Base-by-base conservation (phyloP, 2,113 vertebrate species). In the Sisor rabdophorus region DNA sequence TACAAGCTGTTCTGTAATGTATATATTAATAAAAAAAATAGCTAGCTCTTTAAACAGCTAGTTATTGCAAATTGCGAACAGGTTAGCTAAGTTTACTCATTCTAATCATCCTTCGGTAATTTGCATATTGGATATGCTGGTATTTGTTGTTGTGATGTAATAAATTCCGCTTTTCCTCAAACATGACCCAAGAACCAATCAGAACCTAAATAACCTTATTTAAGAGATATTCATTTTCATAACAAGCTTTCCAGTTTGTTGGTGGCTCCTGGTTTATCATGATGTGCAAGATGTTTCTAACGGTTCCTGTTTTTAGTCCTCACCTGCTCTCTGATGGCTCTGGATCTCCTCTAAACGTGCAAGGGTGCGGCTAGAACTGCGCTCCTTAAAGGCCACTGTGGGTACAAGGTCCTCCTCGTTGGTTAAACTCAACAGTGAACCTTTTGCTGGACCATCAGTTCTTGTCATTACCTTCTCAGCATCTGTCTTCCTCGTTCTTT, bases 331-430 rank as follows among this genome's bases (percentile, higher is more conserved):
- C 58, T 91, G 90, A 81, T 91, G 90, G 20, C 84, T 86, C 83
- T 92, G 89, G 80, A 92, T 90, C 65, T 91, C 87, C 48, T 92
- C 91, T 81, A 92, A 80, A 53, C 89, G 86, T 0, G 87, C 79
- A 12, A 91, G 87, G 2, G 86, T 88, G 71, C 88, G 79, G 60
- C 91, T 86, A 61, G 90, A 90, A 72, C 90, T 79, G 4, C 91
- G 90, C 61, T 92, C 90, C 73, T 90, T 92, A 76, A 91, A 92
- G 85, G 89, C 89, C 84, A 92, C 91, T 3, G 88, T 87, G 52
- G 90, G 90, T 10, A 92, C 84, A 74, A 84, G 55, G 61, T 91
- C 90, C 63, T 89, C 88, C 65, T 86, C 84, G 0, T 81, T 76
- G 59, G 59, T 84, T 44, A 84, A 44, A 32, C 76, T 77, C 56